Evolutionary conservation across 2,113 vertebrate species (phyloP), one percentile per base, ranked within the genome.

Genomic region (Tretioscincus oriximinensis): DNA sequence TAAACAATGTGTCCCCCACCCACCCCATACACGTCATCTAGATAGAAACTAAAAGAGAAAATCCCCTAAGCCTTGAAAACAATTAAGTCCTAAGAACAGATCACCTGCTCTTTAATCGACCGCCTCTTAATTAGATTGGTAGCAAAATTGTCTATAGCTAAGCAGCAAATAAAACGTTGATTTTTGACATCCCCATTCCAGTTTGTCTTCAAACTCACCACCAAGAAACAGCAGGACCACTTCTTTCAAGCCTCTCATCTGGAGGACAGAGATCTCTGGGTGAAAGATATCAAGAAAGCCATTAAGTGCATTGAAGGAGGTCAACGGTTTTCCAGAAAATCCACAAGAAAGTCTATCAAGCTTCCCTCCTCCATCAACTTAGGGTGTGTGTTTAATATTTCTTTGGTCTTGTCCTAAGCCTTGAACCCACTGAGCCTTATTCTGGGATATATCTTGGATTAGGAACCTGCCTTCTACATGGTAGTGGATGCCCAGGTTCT

Each of bases 261-360:
- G 81, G 97, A 98, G 79, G 99, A 99, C 86, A 96, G 97, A 88
- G 99, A 99, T 88, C 80, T 89, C n/a, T 99, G 98, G 98, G 95
- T 97, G 9, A 95, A 96, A 81, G 98, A 99, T 85, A 95, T 98
- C 86, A 98, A 95, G 91, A 97, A 97, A 82, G 96, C 95, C 71
- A 95, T 97, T 78, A 88, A 84, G 16, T 96, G 92, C 84, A 89
- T 99, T 66, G 90, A 97, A 69, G 97, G 95, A 29, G 98, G 97
- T 9, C 97, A 95, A 84, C 96, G 84, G 74, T 99, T 99, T 94
- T 95, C 97, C 66, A 96, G 98, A 81, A 99, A 96, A 93, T 99
- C 98, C 67, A 99, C 98, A 0, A 95, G 98, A 22, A 95, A 87
- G 26, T 99, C 98, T 66, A 97, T 99, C 87, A 96, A 96, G 72